phyloP scores from a whole-genome alignment of 2,113 vertebrate genomes.

The Merops nubicus region DNA sequence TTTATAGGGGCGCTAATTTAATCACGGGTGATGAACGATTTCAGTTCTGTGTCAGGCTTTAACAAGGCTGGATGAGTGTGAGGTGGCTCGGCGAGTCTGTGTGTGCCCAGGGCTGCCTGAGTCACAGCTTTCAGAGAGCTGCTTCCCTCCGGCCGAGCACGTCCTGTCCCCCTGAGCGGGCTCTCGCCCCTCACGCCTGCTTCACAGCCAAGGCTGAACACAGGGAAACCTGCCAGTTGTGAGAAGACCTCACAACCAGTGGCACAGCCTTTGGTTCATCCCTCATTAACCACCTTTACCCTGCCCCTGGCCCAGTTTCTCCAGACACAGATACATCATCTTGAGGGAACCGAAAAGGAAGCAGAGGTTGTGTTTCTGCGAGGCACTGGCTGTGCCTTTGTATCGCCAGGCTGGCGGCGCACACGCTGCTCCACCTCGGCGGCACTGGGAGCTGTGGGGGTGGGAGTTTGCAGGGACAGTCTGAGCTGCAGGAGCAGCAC shows the following conservation, averaged over 20 bases:
- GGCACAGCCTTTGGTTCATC: background rate
- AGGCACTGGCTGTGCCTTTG: background rate
- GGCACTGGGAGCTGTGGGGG: accelerated
- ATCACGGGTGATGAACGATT: slow-evolving; percentile 6
- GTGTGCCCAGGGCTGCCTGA: background rate
- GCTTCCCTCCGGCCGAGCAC: background rate
- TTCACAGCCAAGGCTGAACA: background rate
- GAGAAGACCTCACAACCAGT: background rate
- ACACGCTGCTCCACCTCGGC: accelerated
- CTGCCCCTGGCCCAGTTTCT: background rate
- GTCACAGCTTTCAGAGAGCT: background rate
- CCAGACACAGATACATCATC: background rate
- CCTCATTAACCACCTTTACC: background rate
- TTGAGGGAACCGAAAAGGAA: background rate
- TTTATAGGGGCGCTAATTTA: slow-evolving; percentile 50
- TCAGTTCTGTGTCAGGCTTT: slow-evolving; percentile 2
- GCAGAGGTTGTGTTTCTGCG: background rate
- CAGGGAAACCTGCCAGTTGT: background rate
- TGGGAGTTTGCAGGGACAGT: background rate
- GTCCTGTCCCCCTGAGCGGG: background rate
- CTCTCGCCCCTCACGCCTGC: background rate
- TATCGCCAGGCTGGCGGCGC: background rate
- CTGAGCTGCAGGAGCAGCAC: background rate
- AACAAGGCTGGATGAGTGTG: background rate
- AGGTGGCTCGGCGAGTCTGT: background rate